Evolutionary conservation across 1,140 invertebrate genomes (phyloP).

Genomic region (Piezodorus guildinii): DNA sequence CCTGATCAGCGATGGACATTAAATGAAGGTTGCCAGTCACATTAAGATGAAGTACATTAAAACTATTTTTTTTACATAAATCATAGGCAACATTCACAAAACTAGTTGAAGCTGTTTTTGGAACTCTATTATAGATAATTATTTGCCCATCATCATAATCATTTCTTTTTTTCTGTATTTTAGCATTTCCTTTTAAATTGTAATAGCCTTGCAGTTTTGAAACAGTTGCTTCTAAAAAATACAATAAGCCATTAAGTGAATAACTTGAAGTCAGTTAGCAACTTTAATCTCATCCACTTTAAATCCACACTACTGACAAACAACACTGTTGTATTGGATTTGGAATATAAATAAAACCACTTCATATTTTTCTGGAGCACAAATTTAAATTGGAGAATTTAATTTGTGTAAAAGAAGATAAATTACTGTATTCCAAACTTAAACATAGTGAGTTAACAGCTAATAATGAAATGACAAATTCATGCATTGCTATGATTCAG

Average conservation of each 20-base stretch:
- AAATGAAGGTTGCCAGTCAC: slow-evolving; percentile 90
- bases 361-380: no score
- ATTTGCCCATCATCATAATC: slow-evolving; percentile 47
- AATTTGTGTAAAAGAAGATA: no score
- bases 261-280: neutral
- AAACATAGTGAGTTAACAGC: no score
- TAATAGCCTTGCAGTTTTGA: slow-evolving; percentile 20
- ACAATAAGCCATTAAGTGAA: neutral
- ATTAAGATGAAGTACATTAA: slow-evolving; percentile 92
- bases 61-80: slow-evolving; percentile 82
- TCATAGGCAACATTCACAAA: slow-evolving; percentile 96
- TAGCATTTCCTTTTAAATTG: neutral
- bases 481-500: no score
- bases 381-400: no score
- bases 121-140: slow-evolving; percentile 91
- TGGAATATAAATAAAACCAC: no score
- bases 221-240: slow-evolving; percentile 24
- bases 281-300: neutral
- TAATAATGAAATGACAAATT: no score
- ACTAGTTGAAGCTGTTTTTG: slow-evolving; percentile 98
- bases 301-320: no score
- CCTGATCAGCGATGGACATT: slow-evolving; percentile 83
- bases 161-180: neutral
- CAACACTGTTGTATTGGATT: no score
- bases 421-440: no score